Conservation (phyloP, 2,113 vertebrate species). For the Carettochelys insculpta region DNA sequence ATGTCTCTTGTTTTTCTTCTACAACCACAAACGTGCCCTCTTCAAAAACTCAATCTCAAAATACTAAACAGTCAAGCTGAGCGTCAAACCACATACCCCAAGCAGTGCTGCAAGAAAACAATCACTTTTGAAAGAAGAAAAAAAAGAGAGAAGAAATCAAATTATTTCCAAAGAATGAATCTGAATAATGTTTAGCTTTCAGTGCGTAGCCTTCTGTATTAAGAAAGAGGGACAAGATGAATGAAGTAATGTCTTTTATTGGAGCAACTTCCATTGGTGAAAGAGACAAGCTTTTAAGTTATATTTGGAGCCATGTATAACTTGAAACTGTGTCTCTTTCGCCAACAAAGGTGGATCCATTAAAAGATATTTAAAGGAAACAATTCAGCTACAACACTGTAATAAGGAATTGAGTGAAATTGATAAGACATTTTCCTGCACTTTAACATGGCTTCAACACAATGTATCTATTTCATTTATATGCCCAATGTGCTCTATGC, state of each 20-base stretch:
- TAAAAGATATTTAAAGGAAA: not conserved
- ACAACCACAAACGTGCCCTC: constrained; percentile 67
- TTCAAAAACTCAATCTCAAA: constrained; percentile 73
- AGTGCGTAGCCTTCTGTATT: not conserved
- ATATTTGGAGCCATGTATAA: not conserved
- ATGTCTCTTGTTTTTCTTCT: constrained; percentile 57
- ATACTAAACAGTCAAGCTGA: constrained; percentile 51
- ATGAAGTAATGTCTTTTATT: not conserved
- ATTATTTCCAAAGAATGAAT: constrained; percentile 57
- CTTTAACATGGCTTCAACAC: not conserved
- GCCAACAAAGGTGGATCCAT: not conserved
- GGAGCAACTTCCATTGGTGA: not conserved
- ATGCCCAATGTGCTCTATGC: not conserved
- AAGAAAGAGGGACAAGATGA: not conserved
- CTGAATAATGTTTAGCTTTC: not conserved
- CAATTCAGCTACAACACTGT: not conserved
- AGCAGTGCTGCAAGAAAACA: constrained; percentile 55
- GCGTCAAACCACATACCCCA: constrained; percentile 64
- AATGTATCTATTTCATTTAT: not conserved
- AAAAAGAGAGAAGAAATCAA: constrained; percentile 49
- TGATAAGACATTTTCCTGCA: not conserved
- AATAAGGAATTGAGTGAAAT: not conserved
- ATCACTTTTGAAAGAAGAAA: constrained; percentile 49
- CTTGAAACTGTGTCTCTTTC: not conserved
- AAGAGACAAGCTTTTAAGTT: not conserved